These are phyloP conservation scores for Heliconius melpomene DNA, from an alignment of 1,140 invertebrate species.

Conservation along the genomic window DNA sequence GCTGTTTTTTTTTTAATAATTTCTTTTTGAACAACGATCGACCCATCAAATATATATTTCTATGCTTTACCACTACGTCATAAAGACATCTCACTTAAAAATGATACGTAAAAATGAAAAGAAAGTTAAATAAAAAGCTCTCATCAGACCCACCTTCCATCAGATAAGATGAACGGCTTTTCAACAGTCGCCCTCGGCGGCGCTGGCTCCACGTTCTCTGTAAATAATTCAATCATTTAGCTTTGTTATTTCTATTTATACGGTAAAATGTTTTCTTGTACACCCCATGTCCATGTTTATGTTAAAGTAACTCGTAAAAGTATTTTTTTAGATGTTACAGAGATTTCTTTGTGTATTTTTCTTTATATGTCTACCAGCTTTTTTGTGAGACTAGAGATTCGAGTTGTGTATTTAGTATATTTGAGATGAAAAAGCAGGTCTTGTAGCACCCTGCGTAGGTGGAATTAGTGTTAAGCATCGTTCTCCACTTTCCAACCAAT, in stretches of 20 bases:
- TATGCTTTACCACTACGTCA: not conserved
- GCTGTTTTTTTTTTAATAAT: no score
- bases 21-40: not conserved
- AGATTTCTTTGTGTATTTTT: not conserved
- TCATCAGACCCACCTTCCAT: slow-evolving; percentile 79
- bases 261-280: not conserved
- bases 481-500: no score
- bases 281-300: not conserved
- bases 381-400: not conserved
- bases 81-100: not conserved
- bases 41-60: not conserved
- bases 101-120: not conserved
- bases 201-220: slow-evolving; percentile 57
- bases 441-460: no score
- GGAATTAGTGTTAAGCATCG: no score
- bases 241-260: not conserved
- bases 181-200: slow-evolving; percentile 80
- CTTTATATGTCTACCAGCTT: not conserved
- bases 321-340: not conserved
- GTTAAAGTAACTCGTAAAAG: not conserved
- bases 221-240: slow-evolving; percentile 20
- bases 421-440: no score
- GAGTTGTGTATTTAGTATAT: no score
- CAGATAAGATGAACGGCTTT: slow-evolving; percentile 84
- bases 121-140: not conserved